Evolutionary conservation across 1,140 invertebrate genomes (phyloP), one percentile per base, ranked within the genome.

Genomic region (Drosophila pachea): DNA sequence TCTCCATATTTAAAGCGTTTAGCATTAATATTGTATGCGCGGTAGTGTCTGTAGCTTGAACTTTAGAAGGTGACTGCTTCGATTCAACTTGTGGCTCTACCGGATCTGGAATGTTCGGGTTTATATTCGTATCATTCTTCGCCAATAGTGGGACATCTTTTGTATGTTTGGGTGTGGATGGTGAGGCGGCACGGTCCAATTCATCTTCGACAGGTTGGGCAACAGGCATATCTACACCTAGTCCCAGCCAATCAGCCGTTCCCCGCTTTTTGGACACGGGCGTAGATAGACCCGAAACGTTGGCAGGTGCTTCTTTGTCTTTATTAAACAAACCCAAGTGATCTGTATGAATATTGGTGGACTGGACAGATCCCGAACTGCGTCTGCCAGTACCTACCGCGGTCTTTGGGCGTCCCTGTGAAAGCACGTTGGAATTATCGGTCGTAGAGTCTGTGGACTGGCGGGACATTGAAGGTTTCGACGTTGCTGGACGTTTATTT

Each of bases 381-480:
- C 88, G 76, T 7, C 87, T 61, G 0, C 87, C 87, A 3, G 73
- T 63, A 0, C 86, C 82, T 0, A 66, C 69, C 0, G 88, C 74
- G 0, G 88, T 89, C 45, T 89, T 88, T 5, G 87, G 86, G 5
- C 87, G 74, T 0, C 74, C 62, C 43, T 82, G 77, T 5, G 67
- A 56, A 4, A 42, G 45, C 7, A 75, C 32, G 16, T 70, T 72
- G 11, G 75, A 87, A 40, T 76, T 88, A 4, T 89, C 87, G 0
- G 87, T 88, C 0, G 87, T 88, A 9, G 86, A 89, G 14, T 89
- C 89, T 2, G 87, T 88, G 5, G 89, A 88, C 47, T 89, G 86
- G 1, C 89, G 68, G 11, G 87, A 89, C 47, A 89, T 84, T 0
- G 73, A 66, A 5, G 84, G 77, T 12, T 86, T 81, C 0, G 77